phyloP scores from a whole-genome alignment of 2,113 vertebrate species.

The Butorides virescens region DNA sequence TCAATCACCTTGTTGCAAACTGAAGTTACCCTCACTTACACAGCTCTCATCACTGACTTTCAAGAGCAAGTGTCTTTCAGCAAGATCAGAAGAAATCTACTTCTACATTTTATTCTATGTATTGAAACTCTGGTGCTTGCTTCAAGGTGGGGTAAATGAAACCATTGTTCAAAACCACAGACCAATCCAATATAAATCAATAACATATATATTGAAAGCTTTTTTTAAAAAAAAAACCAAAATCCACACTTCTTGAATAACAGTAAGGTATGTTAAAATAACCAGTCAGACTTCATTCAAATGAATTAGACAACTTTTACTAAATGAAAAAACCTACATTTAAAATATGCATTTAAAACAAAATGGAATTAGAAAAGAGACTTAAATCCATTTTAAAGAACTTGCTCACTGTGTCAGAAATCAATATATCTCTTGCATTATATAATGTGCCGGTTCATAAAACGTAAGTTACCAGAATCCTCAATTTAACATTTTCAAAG shows the following conservation, averaged over 20 bases:
- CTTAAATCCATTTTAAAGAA: constrained; percentile 73
- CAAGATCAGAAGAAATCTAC: background rate
- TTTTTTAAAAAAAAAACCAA: background rate
- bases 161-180: background rate
- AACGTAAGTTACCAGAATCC: constrained; percentile 72
- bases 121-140: background rate
- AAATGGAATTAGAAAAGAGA: constrained; percentile 79
- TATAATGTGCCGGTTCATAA: constrained; percentile 74
- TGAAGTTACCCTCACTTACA: background rate
- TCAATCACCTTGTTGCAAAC: background rate
- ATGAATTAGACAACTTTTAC: constrained; percentile 85
- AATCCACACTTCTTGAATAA: background rate
- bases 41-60: background rate
- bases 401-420: constrained; percentile 75
- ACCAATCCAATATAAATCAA: background rate
- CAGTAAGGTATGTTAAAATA: constrained; percentile 57
- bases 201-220: background rate
- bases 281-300: constrained; percentile 77
- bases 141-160: background rate
- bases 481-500: constrained; percentile 76
- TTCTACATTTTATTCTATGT: background rate
- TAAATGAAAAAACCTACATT: constrained; percentile 83
- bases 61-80: background rate
- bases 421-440: constrained; percentile 71
- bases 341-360: constrained; percentile 82